phyloP scores from a whole-genome alignment of 2,113 vertebrate genomes.

The Rhinogobius similis region DNA sequence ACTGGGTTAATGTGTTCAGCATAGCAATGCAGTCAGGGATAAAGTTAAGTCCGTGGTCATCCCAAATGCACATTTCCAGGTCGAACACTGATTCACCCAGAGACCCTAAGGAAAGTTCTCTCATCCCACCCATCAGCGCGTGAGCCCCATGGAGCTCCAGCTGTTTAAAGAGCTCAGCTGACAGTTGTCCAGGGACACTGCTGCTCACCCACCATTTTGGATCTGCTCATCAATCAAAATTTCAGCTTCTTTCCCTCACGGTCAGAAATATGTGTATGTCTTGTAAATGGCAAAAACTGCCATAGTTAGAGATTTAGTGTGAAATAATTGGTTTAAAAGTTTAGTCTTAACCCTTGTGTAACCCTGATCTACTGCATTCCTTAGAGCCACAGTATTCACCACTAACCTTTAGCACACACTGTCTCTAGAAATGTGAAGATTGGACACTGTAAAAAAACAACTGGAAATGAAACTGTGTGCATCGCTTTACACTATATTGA shows the following conservation, averaged over 20 bases:
- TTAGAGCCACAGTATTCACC: constrained; percentile 49
- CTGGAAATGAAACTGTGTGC: background rate
- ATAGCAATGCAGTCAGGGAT: constrained; percentile 58
- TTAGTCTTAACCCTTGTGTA: constrained; percentile 38
- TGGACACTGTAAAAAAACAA: no score
- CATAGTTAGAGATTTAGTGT: constrained; percentile 10
- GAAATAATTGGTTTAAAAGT: constrained; percentile 30
- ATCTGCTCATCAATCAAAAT: constrained; percentile 41
- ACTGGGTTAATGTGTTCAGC: constrained; percentile 70
- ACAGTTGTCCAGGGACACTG: constrained; percentile 57
- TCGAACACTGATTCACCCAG: constrained; percentile 37
- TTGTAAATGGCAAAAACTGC: constrained; percentile 27
- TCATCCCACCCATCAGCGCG: constrained; percentile 53
- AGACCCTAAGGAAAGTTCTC: constrained; percentile 40
- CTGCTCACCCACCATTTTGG: constrained; percentile 37
- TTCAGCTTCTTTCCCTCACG: constrained; percentile 6
- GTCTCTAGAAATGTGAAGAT: background rate
- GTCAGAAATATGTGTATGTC: constrained; percentile 21
- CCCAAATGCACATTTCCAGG: constrained; percentile 46
- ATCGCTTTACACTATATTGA: background rate
- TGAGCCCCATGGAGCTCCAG: constrained; percentile 46
- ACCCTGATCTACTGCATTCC: constrained; percentile 45
- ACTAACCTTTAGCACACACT: constrained; percentile 17
- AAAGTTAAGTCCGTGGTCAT: constrained; percentile 60
- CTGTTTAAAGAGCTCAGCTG: constrained; percentile 61